Percentiles rank a stretch among this genome's conserved stretches.
Conservation (phyloP, 2,113 vertebrate species). For the Archilochus colubris region DNA sequence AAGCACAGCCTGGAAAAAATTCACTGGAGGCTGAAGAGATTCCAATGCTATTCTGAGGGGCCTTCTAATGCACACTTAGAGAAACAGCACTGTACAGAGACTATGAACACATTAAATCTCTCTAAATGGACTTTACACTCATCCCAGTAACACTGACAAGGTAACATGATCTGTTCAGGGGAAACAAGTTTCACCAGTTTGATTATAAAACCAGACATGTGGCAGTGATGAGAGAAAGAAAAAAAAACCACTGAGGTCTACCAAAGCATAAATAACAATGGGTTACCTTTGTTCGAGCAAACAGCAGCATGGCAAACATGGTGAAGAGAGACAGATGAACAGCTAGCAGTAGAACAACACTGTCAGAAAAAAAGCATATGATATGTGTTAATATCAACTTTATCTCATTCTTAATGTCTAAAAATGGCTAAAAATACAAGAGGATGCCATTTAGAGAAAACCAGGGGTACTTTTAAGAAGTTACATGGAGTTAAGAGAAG, state of each 20-base stretch:
- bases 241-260: not conserved
- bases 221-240: not conserved
- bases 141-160: not conserved
- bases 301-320: constrained; percentile 94
- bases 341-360: constrained; percentile 88
- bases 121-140: not conserved
- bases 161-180: accelerated
- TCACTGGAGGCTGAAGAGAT: not conserved
- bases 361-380: constrained; percentile 52
- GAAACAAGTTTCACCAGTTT: not conserved
- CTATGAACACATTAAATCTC: accelerated
- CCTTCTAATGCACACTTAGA: not conserved
- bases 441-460: not conserved
- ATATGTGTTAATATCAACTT: not conserved
- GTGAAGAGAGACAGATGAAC: constrained; percentile 93
- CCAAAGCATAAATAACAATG: not conserved
- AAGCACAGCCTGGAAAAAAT: not conserved
- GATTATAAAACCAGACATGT: not conserved
- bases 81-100: not conserved
- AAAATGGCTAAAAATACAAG: not conserved
- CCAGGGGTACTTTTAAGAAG: not conserved
- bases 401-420: not conserved
- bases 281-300: constrained; percentile 86
- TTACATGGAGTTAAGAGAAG: not conserved
- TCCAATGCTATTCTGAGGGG: not conserved